Evolutionary conservation across 2,797 vertebrate species (phyloP).

Genomic region (Picus viridis): DNA sequence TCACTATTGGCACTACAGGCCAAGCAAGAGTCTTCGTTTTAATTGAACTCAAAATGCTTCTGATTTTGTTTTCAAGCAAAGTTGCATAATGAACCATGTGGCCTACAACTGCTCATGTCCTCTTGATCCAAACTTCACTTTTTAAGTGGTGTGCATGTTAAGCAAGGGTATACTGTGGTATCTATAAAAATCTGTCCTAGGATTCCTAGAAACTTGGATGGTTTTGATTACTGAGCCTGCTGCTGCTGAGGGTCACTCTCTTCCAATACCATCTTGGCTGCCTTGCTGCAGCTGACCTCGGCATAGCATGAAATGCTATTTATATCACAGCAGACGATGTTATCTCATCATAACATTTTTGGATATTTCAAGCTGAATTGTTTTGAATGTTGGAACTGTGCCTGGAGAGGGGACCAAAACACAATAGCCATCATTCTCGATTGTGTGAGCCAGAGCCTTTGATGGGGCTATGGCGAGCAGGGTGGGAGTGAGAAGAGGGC

Average conservation of each 20-base stretch:
- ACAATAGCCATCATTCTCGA: slow-evolving; percentile 37
- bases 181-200: not conserved
- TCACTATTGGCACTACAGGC: not conserved
- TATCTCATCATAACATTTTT: slow-evolving; percentile 53
- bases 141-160: not conserved
- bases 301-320: not conserved
- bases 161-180: accelerated
- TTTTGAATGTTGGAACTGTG: slow-evolving; percentile 40
- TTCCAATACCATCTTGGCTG: not conserved
- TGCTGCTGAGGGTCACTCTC: not conserved
- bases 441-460: slow-evolving; percentile 12
- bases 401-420: not conserved
- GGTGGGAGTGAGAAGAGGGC: not conserved
- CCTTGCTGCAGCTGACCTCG: not conserved
- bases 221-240: not conserved
- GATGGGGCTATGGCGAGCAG: not conserved
- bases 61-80: not conserved
- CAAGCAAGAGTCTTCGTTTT: not conserved
- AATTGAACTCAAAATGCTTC: not conserved
- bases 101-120: accelerated
- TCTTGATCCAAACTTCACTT: not conserved
- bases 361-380: slow-evolving; percentile 10
- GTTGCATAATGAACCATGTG: accelerated
- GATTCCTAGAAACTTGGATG: not conserved
- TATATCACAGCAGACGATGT: slow-evolving; percentile 29